Conservation (phyloP, 2,888 invertebrate species). For the Drosophila parthenogenetica region DNA sequence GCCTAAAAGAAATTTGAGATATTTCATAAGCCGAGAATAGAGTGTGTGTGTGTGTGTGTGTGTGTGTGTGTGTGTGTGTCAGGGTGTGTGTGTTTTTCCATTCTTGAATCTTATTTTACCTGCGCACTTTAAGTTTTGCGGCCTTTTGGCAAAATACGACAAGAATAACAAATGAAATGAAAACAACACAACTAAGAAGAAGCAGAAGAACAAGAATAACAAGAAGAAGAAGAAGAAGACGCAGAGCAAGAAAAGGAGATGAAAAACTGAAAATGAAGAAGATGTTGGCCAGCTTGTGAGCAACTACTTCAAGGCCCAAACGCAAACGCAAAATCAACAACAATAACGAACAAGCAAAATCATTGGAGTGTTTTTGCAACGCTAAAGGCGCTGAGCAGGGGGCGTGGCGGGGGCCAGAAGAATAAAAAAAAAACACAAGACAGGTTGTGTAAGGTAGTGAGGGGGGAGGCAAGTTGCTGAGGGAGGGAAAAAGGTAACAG, state of each 20-base stretch:
- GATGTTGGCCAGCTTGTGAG: slow-evolving; percentile 29
- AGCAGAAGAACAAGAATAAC: neutral
- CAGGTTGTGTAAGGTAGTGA: slow-evolving; percentile 12
- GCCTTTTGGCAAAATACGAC: slow-evolving; percentile 16
- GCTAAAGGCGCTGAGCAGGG: neutral
- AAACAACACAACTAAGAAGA: slow-evolving; percentile 12
- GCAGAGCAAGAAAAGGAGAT: neutral
- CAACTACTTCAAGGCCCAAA: slow-evolving; percentile 34
- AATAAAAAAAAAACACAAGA: neutral
- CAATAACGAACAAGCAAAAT: slow-evolving; percentile 60
- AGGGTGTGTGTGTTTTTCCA: neutral
- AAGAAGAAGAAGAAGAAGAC: neutral
- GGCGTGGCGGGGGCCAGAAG: neutral
- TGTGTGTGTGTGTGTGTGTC: neutral
- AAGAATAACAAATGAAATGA: slow-evolving; percentile 20
- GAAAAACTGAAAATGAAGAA: slow-evolving; percentile 19
- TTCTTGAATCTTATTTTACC: slow-evolving; percentile 13
- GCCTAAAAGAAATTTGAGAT: neutral
- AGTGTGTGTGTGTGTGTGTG: too few relatives aligned
- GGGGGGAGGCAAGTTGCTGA: slow-evolving; percentile 12
- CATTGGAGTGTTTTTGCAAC: slow-evolving; percentile 64
- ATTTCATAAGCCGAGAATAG: neutral
- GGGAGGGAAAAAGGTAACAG: slow-evolving; percentile 45
- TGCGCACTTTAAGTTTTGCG: slow-evolving; percentile 23
- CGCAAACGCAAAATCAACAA: slow-evolving; percentile 66